Conservation (phyloP, 1,140 invertebrate species). For the Luehdorfia chinensis region DNA sequence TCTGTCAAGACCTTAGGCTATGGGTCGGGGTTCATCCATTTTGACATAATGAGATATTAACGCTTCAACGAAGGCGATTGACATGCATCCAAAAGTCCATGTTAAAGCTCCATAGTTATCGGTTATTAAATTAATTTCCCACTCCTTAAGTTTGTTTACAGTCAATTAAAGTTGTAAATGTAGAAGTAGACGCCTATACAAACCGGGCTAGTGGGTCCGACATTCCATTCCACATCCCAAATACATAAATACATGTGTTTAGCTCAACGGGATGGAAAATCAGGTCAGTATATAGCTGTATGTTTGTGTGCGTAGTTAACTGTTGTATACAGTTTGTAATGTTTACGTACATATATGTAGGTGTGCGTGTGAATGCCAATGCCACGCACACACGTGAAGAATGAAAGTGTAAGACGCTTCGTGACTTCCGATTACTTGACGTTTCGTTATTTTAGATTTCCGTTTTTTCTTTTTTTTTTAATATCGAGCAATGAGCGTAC, state of each 20-base stretch:
- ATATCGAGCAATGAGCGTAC: no score
- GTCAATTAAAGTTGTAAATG: neutral
- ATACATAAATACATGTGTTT: conserved; percentile 39
- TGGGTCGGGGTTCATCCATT: no score
- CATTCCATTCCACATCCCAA: conserved; percentile 37
- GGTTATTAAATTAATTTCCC: neutral
- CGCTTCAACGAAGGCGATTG: no score
- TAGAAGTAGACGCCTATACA: neutral
- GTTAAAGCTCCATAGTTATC: no score
- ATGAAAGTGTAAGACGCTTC: conserved; percentile 30
- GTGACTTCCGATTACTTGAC: conserved; percentile 22
- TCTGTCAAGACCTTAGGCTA: no score
- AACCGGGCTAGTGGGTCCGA: conserved; percentile 30
- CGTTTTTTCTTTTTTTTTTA: conserved; percentile 17
- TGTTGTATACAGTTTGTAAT: neutral
- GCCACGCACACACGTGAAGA: conserved; percentile 15
- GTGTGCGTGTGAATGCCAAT: conserved; percentile 19
- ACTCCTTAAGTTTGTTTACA: conserved; percentile 1
- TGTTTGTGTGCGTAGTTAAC: no score
- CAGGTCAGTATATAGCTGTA: conserved; percentile 8
- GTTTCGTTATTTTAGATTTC: conserved; percentile 7
- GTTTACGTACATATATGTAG: conserved; percentile 1
- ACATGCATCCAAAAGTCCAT: no score
- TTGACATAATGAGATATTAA: no score
- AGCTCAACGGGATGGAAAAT: conserved; percentile 23